A percentile compares a stretch with the other conserved stretches of the same genome.
Conservation (phyloP, 2,888 invertebrate species). For the Luperina nickerlii region DNA sequence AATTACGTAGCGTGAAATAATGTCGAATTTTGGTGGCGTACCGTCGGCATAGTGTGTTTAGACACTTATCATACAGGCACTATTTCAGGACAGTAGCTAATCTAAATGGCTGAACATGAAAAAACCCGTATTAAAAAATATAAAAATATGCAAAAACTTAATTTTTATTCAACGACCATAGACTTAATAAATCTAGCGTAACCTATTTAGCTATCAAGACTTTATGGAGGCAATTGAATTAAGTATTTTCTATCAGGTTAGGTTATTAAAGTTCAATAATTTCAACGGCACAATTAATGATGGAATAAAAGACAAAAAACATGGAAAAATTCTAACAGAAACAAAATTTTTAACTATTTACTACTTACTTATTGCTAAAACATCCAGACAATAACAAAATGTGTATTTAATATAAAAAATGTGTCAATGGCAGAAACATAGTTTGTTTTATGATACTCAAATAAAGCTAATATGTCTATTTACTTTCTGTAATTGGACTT, state of each 20-base stretch:
- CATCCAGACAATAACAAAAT: constrained; percentile 30
- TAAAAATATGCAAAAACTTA: constrained; percentile 45
- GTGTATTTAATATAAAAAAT: not conserved
- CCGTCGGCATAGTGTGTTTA: too few relatives aligned
- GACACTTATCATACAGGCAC: not conserved
- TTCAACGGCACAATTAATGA: constrained; percentile 29
- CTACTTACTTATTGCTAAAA: constrained; percentile 20
- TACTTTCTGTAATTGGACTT: constrained; percentile 11
- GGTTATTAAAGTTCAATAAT: not conserved
- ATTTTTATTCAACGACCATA: constrained; percentile 44
- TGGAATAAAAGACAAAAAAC: not conserved
- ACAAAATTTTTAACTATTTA: constrained; percentile 11
- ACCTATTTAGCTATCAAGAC: constrained; percentile 36
- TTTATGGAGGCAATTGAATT: constrained; percentile 10
- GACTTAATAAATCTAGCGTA: constrained; percentile 45
- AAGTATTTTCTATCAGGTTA: not conserved
- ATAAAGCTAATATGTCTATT: not conserved
- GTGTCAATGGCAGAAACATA: constrained; percentile 3
- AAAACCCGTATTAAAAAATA: constrained; percentile 55
- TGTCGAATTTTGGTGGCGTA: too few relatives aligned
- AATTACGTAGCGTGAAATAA: too few relatives aligned
- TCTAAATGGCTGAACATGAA: constrained; percentile 27
- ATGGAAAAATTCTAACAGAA: constrained; percentile 3
- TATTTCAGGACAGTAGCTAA: constrained; percentile 4
- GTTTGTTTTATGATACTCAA: constrained; percentile 3